phyloP scores from a whole-genome alignment of 2,888 invertebrate species.

The Ctena decussata region DNA sequence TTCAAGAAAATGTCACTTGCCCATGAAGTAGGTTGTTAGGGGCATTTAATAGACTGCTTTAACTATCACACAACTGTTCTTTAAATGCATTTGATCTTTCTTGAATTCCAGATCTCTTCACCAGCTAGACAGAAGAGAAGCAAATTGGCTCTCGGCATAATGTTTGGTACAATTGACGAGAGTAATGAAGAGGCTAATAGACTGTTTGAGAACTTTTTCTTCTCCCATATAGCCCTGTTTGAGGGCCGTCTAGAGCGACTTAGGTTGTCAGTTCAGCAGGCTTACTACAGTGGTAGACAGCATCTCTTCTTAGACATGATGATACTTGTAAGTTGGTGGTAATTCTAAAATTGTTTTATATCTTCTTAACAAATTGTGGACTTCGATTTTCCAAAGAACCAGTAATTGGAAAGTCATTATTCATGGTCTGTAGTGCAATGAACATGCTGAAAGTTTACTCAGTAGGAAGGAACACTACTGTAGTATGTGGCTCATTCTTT shows the following conservation, averaged over 20 bases:
- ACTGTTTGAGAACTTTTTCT: slow-evolving; percentile 91
- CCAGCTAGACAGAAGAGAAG: slow-evolving; percentile 37
- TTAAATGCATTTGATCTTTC: background rate
- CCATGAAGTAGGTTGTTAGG: no score
- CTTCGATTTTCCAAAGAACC: no score
- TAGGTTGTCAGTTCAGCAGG: slow-evolving; percentile 90
- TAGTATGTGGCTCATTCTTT: no score
- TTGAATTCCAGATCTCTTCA: slow-evolving; percentile 34
- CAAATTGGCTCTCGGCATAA: slow-evolving; percentile 91
- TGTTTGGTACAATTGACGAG: slow-evolving; percentile 87
- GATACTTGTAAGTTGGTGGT: slow-evolving; percentile 50
- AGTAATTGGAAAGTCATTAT: no score
- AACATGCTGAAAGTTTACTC: no score
- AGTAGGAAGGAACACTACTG: no score
- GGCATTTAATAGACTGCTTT: no score
- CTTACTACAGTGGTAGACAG: slow-evolving; percentile 88
- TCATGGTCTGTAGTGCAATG: no score
- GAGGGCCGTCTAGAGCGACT: slow-evolving; percentile 88
- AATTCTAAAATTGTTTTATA: no score
- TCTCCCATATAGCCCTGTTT: slow-evolving; percentile 91
- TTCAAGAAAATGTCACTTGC: no score
- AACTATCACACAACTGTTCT: no score
- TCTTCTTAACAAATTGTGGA: no score
- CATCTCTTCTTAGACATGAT: slow-evolving; percentile 39
- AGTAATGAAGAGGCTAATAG: slow-evolving; percentile 75